These are phyloP conservation scores for Bombyx huttoni DNA, from an alignment of 2,888 invertebrate genomes.

Conservation along the genomic window DNA sequence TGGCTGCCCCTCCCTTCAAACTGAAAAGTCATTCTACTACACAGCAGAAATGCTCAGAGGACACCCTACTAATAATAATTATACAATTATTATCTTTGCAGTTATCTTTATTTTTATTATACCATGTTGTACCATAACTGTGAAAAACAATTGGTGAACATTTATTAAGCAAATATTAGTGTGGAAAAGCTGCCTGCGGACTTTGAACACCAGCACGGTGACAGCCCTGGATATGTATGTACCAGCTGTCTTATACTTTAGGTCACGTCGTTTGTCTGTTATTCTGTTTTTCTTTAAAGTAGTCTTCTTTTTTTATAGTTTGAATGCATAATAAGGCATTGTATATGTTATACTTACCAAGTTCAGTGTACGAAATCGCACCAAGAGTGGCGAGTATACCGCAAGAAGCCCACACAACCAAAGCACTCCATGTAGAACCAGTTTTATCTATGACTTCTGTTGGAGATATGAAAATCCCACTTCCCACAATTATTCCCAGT, in stretches of 20 bases:
- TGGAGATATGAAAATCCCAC: conserved; percentile 96
- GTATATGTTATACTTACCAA: conserved; percentile 64
- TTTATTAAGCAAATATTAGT: too few relatives aligned
- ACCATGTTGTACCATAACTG: too few relatives aligned
- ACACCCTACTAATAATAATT: too few relatives aligned
- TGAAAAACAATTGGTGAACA: too few relatives aligned
- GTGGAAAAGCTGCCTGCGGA: conserved; percentile 1
- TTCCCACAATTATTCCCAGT: conserved; percentile 94
- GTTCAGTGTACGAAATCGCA: conserved; percentile 96
- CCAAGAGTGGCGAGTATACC: conserved; percentile 93
- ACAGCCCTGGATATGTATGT: conserved; percentile 13
- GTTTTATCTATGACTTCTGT: conserved; percentile 93
- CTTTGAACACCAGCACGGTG: conserved; percentile 3
- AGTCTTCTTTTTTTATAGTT: background rate
- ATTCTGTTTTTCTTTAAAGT: background rate
- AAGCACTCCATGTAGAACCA: conserved; percentile 89
- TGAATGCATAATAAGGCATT: conserved; percentile 14
- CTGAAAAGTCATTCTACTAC: too few relatives aligned
- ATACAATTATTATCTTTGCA: too few relatives aligned
- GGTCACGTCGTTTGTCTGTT: background rate
- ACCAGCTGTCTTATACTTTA: conserved; percentile 9
- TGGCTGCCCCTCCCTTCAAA: too few relatives aligned
- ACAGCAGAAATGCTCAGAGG: too few relatives aligned
- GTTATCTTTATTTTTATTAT: too few relatives aligned
- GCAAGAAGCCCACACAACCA: conserved; percentile 90